Conservation (phyloP, 2,888 invertebrate genomes). For the Apamea monoglypha region DNA sequence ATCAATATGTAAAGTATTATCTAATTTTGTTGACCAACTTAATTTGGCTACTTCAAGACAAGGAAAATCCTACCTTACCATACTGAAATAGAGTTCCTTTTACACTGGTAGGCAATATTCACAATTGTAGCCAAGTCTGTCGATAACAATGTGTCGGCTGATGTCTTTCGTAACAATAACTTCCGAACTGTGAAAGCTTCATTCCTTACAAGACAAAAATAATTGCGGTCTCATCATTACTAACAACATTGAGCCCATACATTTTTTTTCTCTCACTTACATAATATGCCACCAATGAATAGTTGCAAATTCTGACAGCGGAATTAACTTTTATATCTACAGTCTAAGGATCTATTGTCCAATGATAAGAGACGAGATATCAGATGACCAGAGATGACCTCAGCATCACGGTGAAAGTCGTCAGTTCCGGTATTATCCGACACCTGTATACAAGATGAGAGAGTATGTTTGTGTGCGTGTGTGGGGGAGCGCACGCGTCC, state of each 20-base stretch:
- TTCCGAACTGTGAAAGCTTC: conserved; percentile 56
- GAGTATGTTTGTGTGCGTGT: conserved; percentile 78
- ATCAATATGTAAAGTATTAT: conserved; percentile 49
- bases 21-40: conserved; percentile 42
- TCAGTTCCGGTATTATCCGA: conserved; percentile 87
- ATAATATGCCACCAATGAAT: conserved; percentile 34
- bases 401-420: conserved; percentile 81
- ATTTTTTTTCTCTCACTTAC: conserved; percentile 27
- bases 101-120: background rate
- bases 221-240: conserved; percentile 40
- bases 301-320: conserved; percentile 25
- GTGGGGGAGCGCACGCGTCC: conserved; percentile 77
- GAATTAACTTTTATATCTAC: conserved; percentile 25
- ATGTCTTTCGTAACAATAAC: conserved; percentile 54
- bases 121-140: background rate
- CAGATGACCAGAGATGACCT: conserved; percentile 80
- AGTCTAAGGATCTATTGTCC: conserved; percentile 72
- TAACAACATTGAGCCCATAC: conserved; percentile 2
- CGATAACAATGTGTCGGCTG: conserved; percentile 42
- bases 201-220: conserved; percentile 3
- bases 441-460: conserved; percentile 83
- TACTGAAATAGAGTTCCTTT: background rate
- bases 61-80: background rate
- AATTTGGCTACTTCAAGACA: background rate
- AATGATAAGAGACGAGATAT: conserved; percentile 78